These are phyloP conservation scores for Eupithecia tripunctaria DNA, from an alignment of 2,888 invertebrate genomes.

Conservation along the genomic window DNA sequence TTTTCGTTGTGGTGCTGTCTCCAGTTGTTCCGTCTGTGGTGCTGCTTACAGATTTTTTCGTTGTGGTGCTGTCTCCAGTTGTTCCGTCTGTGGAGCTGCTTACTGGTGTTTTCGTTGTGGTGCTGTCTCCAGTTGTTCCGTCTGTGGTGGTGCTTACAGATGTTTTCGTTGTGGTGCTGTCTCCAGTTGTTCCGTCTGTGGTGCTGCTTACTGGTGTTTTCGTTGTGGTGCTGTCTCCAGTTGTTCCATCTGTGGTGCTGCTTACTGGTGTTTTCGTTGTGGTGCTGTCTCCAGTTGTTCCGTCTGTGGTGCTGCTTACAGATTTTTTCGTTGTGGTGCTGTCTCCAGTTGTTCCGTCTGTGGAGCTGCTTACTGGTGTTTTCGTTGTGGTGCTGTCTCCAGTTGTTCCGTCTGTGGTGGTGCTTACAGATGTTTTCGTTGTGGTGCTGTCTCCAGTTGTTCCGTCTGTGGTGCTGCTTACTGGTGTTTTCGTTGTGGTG, in stretches of 20 bases:
- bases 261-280: not conserved
- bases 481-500: too few relatives aligned
- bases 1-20: not conserved
- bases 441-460: not conserved
- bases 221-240: not conserved
- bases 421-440: not conserved
- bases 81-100: too few relatives aligned
- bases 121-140: too few relatives aligned
- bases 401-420: not conserved
- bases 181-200: not conserved
- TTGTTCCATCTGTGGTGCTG: not conserved
- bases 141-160: too few relatives aligned
- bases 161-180: not conserved
- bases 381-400: not conserved
- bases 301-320: not conserved
- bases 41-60: too few relatives aligned
- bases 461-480: too few relatives aligned
- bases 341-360: not conserved
- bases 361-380: not conserved
- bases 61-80: too few relatives aligned
- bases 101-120: not conserved
- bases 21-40: too few relatives aligned
- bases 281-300: not conserved
- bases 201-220: not conserved
- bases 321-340: not conserved